These are phyloP conservation scores for Calameuta pallipes DNA, from an alignment of 2,888 invertebrate genomes.

Conservation along the genomic window DNA sequence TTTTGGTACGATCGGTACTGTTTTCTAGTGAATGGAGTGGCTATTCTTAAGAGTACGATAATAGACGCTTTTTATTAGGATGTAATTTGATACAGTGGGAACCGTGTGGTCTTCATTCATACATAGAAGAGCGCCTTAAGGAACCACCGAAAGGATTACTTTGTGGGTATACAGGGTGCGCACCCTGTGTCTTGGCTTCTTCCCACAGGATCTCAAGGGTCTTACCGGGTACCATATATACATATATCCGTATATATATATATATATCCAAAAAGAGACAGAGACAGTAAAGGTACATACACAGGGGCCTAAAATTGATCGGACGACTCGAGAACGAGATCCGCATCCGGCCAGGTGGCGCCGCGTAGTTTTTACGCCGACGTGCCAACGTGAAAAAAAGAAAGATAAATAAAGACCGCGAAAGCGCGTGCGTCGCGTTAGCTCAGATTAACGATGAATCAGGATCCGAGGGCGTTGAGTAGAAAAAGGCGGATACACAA, in stretches of 20 bases:
- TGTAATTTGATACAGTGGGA: conserved; percentile 65
- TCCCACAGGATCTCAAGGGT: conserved; percentile 21
- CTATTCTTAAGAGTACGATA: conserved; percentile 43
- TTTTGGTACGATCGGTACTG: not conserved
- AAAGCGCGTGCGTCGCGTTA: conserved; percentile 40
- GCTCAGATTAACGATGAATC: conserved; percentile 39
- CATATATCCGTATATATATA: not conserved
- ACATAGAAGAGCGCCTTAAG: conserved; percentile 38
- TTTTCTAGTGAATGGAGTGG: conserved; percentile 51
- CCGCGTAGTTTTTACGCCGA: conserved; percentile 30
- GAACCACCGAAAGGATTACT: conserved; percentile 52
- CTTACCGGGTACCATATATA: not conserved
- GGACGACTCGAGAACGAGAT: not conserved
- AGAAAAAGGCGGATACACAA: conserved; percentile 32
- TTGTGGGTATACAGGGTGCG: not conserved
- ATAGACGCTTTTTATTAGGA: conserved; percentile 9
- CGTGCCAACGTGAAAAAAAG: not conserved
- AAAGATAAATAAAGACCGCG: conserved; percentile 17
- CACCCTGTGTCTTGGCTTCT: conserved; percentile 21
- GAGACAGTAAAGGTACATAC: not conserved
- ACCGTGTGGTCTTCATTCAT: conserved; percentile 55
- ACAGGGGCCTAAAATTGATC: not conserved
- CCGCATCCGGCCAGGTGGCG: conserved; percentile 56
- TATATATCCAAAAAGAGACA: not conserved
- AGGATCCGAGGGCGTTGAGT: conserved; percentile 19